Percentiles rank a stretch among this genome's conserved stretches.
Conservation (phyloP, 2,888 invertebrate genomes). For the Sarcophaga variegata region DNA sequence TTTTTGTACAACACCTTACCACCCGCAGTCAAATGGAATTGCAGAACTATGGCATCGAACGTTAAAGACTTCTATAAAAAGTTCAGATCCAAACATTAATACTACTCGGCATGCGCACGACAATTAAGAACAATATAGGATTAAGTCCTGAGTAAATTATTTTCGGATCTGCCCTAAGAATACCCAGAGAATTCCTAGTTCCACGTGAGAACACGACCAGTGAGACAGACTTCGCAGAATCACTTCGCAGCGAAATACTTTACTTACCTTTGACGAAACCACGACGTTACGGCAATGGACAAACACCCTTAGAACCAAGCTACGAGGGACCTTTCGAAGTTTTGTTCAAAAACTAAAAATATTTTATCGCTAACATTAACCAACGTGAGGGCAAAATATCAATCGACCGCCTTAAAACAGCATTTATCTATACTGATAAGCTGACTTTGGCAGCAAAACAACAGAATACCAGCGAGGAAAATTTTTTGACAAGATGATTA, state of each 20-base stretch:
- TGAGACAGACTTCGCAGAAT: background rate
- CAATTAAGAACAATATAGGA: background rate
- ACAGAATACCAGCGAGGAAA: too few relatives aligned
- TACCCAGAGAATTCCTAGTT: background rate
- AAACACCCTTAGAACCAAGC: too few relatives aligned
- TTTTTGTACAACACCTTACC: background rate
- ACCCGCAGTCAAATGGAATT: slow-evolving; percentile 23
- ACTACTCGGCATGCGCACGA: slow-evolving; percentile 9
- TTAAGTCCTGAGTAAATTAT: background rate
- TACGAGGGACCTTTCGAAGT: too few relatives aligned
- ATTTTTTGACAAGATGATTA: too few relatives aligned
- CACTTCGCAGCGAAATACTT: background rate
- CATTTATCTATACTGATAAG: background rate
- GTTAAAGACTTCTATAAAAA: slow-evolving; percentile 25
- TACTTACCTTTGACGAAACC: too few relatives aligned
- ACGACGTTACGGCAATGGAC: too few relatives aligned
- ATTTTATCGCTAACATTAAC: too few relatives aligned
- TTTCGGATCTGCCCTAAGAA: background rate
- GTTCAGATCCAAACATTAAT: slow-evolving; percentile 10
- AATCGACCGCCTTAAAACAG: background rate
- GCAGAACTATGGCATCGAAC: slow-evolving; percentile 35
- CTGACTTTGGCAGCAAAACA: too few relatives aligned
- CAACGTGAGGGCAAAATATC: too few relatives aligned
- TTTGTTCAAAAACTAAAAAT: too few relatives aligned
- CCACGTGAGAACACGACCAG: background rate